Percentiles rank a stretch among this genome's conserved stretches.
These are phyloP conservation scores for Pandion haliaetus DNA, from an alignment of 2,113 vertebrate species.

Conservation along the genomic window DNA sequence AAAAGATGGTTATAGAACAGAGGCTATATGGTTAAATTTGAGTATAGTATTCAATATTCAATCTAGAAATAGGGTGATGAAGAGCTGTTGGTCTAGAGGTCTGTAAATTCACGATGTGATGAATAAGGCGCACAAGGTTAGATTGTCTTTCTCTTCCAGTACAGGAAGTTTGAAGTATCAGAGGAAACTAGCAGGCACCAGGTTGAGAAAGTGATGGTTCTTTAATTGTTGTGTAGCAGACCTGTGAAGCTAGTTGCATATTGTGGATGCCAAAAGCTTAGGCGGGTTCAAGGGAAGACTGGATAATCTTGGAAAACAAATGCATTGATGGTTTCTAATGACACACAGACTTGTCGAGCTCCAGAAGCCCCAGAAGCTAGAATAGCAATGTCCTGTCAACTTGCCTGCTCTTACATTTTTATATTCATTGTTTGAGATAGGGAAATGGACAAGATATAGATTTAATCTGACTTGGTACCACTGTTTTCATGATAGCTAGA, in stretches of 20 bases:
- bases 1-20: background rate
- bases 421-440: background rate
- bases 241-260: background rate
- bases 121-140: background rate
- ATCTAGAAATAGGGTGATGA: background rate
- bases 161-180: background rate
- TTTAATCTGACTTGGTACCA: background rate
- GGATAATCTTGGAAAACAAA: background rate
- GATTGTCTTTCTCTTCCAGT: background rate
- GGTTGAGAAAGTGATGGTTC: background rate
- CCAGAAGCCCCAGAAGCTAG: background rate
- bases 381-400: accelerated
- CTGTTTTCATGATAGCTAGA: background rate
- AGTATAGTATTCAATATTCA: background rate
- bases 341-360: background rate
- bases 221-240: background rate
- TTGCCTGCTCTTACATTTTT: background rate
- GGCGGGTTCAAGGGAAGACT: background rate
- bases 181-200: background rate
- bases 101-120: background rate
- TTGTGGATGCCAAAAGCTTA: background rate
- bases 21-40: background rate
- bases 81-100: background rate
- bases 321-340: background rate
- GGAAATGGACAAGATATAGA: background rate